These are phyloP conservation scores for Pheucticus melanocephalus DNA, from an alignment of 2,113 vertebrate species.

Conservation along the genomic window DNA sequence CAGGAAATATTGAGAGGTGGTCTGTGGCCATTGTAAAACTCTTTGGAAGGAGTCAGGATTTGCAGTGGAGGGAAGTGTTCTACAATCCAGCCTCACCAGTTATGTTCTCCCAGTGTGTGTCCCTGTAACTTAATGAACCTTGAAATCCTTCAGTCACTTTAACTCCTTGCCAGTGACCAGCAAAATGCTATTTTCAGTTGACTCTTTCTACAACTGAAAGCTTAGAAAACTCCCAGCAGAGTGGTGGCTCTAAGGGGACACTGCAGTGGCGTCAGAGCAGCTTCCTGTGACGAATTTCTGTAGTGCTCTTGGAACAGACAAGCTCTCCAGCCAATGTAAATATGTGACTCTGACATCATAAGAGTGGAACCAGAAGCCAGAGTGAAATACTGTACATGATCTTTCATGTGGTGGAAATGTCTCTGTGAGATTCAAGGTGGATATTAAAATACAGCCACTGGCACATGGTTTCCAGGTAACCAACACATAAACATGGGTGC, in stretches of 20 bases:
- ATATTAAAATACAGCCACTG: neutral
- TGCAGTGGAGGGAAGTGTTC: neutral
- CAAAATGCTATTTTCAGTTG: neutral
- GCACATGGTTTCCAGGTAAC: constrained; percentile 9
- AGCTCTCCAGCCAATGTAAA: neutral
- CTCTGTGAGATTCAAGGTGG: neutral
- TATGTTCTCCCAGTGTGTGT: neutral
- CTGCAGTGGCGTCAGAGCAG: neutral
- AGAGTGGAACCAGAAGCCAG: neutral
- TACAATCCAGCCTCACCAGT: neutral
- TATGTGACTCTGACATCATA: neutral
- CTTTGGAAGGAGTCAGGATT: neutral
- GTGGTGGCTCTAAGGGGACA: neutral
- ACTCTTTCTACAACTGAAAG: neutral
- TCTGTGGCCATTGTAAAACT: neutral
- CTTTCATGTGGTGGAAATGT: neutral
- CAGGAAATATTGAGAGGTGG: neutral
- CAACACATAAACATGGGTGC: neutral
- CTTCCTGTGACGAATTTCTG: constrained; percentile 21
- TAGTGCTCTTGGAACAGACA: neutral
- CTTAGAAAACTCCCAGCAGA: neutral
- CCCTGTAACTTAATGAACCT: neutral
- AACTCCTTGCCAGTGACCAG: neutral
- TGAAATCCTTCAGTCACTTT: neutral
- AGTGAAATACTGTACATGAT: neutral